These are phyloP conservation scores for Halcyon leucocephala DNA, from an alignment of 2,797 vertebrate species.

Conservation along the genomic window DNA sequence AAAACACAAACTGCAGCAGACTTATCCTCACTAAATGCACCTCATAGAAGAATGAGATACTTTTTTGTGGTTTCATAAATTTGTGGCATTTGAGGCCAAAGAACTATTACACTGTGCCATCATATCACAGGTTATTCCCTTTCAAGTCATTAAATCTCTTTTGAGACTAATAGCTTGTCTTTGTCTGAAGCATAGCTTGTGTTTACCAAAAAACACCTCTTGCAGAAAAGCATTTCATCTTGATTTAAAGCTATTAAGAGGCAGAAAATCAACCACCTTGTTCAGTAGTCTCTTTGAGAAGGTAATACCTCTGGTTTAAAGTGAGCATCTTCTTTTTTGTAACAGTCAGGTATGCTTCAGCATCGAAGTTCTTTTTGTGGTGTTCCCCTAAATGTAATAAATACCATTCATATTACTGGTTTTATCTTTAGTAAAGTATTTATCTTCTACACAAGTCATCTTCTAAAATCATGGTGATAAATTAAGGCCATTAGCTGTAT, in stretches of 20 bases:
- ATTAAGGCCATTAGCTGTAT: neutral
- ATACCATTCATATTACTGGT: neutral
- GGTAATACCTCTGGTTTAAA: neutral
- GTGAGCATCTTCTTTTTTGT: neutral
- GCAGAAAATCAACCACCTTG: neutral
- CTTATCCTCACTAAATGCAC: neutral
- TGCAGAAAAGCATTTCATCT: neutral
- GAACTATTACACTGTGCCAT: neutral
- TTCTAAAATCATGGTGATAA: neutral
- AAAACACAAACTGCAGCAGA: neutral
- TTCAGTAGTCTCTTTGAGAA: neutral
- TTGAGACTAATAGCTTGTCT: neutral
- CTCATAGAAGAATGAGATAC: neutral
- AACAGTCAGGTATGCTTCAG: neutral
- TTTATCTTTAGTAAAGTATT: neutral
- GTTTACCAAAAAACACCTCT: neutral
- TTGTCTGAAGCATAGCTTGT: neutral
- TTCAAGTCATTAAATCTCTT: constrained; percentile 3
- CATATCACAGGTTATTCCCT: neutral
- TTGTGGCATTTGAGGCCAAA: neutral
- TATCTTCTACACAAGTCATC: neutral
- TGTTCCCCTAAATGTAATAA: neutral
- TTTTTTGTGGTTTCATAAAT: neutral
- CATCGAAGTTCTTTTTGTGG: neutral
- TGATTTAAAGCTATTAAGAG: neutral